Conservation (phyloP, 2,113 vertebrate species). For the Strix aluco region DNA sequence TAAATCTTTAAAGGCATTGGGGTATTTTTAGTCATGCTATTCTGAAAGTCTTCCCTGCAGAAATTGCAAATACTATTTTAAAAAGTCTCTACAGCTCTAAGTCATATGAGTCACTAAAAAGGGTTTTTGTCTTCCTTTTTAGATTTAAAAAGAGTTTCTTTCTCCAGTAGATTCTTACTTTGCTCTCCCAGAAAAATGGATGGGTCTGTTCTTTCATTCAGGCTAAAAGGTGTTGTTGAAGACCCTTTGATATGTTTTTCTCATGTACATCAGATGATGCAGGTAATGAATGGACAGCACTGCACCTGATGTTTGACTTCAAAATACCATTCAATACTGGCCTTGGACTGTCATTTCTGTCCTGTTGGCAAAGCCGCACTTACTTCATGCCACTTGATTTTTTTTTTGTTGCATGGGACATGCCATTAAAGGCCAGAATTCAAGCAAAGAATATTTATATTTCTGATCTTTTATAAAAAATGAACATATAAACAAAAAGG, state of each 20-base stretch:
- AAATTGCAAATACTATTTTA: constrained; percentile 47
- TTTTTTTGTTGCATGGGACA: not conserved
- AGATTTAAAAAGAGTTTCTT: not conserved
- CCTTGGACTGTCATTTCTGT: not conserved
- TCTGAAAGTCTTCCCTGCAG: constrained; percentile 29
- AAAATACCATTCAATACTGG: not conserved
- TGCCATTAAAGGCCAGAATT: not conserved
- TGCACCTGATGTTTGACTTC: not conserved
- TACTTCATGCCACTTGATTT: not conserved
- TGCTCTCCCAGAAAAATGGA: not conserved
- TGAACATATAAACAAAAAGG: not conserved
- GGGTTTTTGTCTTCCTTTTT: not conserved
- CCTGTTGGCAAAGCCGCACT: not conserved
- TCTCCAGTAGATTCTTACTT: not conserved
- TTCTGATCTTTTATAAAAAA: not conserved
- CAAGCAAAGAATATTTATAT: not conserved
- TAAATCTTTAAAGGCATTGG: not conserved
- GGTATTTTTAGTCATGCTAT: constrained; percentile 38
- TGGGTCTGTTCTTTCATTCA: not conserved
- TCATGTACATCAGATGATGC: not conserved
- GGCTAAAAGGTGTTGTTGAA: not conserved
- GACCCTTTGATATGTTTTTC: not conserved
- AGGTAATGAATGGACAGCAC: not conserved
- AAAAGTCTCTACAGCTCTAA: constrained; percentile 25
- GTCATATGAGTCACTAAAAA: constrained; percentile 40